These are phyloP conservation scores for Drosophila orena DNA, from an alignment of 1,140 invertebrate species.

Conservation along the genomic window DNA sequence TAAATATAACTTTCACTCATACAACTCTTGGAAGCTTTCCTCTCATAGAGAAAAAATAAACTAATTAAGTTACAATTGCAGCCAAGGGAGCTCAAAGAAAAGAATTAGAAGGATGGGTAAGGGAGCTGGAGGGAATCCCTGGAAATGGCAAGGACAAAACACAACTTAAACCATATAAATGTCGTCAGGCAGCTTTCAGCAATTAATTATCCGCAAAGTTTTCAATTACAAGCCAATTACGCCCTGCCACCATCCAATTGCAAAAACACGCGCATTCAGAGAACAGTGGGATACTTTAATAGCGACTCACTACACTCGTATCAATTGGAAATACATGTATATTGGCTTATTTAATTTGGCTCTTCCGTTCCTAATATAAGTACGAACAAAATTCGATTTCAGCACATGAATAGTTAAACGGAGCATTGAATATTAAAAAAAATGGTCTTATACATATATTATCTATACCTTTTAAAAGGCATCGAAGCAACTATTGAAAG, in stretches of 20 bases:
- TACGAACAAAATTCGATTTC: too few species aligned
- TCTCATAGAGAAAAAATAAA: conserved; percentile 4
- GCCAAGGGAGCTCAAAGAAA: conserved; percentile 17
- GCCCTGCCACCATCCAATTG: conserved; percentile 43
- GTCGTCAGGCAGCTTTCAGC: conserved; percentile 71
- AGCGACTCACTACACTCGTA: background rate
- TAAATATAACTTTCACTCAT: background rate
- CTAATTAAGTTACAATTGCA: conserved; percentile 71
- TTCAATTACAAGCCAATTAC: conserved; percentile 79
- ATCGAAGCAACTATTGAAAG: background rate
- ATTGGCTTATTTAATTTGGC: background rate
- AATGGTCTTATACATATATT: too few species aligned
- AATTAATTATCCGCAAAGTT: conserved; percentile 80
- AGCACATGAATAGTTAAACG: too few species aligned
- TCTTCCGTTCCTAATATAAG: background rate
- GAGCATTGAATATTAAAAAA: background rate
- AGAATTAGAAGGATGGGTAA: background rate
- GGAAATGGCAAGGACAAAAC: conserved; percentile 57
- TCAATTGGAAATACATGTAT: background rate
- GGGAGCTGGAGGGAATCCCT: conserved; percentile 8
- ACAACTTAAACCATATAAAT: conserved; percentile 72
- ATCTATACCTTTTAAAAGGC: too few species aligned
- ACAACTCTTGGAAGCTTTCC: conserved; percentile 3
- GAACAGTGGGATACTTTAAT: conserved; percentile 4
- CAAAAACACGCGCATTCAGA: conserved; percentile 3